Percentiles rank a stretch among this genome's conserved stretches.
Conservation (phyloP, 2,113 vertebrate genomes). For the Saguinus midas region DNA sequence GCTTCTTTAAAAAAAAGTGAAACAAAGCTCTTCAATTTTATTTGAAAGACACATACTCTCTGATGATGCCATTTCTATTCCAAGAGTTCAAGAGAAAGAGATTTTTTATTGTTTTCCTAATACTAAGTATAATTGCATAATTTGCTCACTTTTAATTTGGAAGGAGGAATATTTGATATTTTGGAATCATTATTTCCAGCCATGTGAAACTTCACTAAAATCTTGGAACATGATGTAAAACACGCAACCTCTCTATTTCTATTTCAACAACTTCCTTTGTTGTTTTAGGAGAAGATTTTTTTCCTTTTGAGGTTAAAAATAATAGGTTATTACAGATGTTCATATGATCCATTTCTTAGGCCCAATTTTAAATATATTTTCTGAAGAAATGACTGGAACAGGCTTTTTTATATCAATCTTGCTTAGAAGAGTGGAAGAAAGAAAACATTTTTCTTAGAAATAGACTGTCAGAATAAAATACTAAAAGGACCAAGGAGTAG, state of each 20-base stretch:
- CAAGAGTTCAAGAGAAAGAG: not conserved
- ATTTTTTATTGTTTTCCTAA: not conserved
- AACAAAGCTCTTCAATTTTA: not conserved
- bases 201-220: not conserved
- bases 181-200: not conserved
- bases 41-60: not conserved
- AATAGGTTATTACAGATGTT: not conserved
- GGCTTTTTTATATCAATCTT: not conserved
- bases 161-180: not conserved
- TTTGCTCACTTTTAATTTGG: not conserved
- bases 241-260: not conserved
- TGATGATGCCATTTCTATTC: not conserved
- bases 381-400: not conserved
- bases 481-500: constrained; percentile 1
- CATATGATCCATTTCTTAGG: not conserved
- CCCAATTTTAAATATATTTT: not conserved
- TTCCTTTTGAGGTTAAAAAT: constrained; percentile 26
- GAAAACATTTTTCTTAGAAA: not conserved
- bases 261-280: not conserved
- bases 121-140: not conserved
- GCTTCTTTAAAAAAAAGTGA: not conserved
- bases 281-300: not conserved
- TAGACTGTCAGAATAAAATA: not conserved
- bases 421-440: not conserved
- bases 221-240: not conserved